A percentile compares a stretch with the other conserved stretches of the same genome.
These are phyloP conservation scores for Zaprionus capensis DNA, from an alignment of 1,140 invertebrate genomes.

Conservation along the genomic window DNA sequence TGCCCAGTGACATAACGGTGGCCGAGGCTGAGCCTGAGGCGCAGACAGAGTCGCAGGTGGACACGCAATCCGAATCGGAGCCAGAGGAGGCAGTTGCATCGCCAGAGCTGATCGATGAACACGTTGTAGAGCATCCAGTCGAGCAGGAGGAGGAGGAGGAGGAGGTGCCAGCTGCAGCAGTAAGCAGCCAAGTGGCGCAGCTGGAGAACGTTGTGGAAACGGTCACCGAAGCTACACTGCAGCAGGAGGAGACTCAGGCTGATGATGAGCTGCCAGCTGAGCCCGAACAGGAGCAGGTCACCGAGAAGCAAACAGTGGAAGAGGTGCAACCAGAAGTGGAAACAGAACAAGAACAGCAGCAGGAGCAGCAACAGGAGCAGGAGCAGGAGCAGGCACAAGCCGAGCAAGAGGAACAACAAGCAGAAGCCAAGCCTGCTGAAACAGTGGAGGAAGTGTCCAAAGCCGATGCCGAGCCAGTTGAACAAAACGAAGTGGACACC, in stretches of 20 bases:
- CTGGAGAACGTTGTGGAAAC: slow-evolving; percentile 53
- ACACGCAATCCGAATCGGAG: slow-evolving; percentile 8
- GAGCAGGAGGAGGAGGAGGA: background rate
- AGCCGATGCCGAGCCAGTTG: background rate
- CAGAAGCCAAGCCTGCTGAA: background rate
- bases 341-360: background rate
- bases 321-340: background rate
- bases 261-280: slow-evolving; percentile 11
- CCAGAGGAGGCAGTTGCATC: slow-evolving; percentile 14
- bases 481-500: slow-evolving; percentile 56
- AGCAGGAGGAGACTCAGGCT: slow-evolving; percentile 22
- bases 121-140: slow-evolving; percentile 56
- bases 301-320: slow-evolving; percentile 5
- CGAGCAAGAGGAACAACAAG: slow-evolving; percentile 2
- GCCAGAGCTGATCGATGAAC: slow-evolving; percentile 60
- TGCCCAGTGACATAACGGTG: slow-evolving; percentile 60
- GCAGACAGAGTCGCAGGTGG: slow-evolving; percentile 8
- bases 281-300: background rate
- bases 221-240: slow-evolving; percentile 38
- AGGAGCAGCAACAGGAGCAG: background rate
- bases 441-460: background rate
- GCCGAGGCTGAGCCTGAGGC: slow-evolving; percentile 40
- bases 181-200: slow-evolving; percentile 56
- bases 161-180: background rate
- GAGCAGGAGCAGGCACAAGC: slow-evolving; percentile 3